Evolutionary conservation across 2,888 invertebrate species (phyloP).

Genomic region (Nymphalis urticae): DNA sequence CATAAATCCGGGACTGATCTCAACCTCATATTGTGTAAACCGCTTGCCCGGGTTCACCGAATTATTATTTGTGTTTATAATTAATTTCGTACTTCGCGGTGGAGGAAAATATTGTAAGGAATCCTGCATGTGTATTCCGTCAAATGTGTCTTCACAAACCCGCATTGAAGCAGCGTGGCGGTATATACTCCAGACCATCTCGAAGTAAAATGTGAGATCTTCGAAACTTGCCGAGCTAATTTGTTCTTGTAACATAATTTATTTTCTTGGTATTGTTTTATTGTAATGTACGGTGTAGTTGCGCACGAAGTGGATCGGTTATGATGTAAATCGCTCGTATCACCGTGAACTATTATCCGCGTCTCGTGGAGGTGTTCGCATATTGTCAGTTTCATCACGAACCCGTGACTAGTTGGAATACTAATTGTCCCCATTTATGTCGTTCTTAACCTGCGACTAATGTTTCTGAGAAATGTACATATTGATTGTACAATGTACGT

Average conservation of each 20-base stretch:
- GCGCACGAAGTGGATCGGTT: conserved; percentile 32
- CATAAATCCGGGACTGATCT: no score
- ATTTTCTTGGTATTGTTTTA: neutral
- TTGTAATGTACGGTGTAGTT: neutral
- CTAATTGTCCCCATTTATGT: conserved; percentile 41
- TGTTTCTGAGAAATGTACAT: conserved; percentile 33
- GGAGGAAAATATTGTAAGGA: no score
- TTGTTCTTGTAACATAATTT: neutral
- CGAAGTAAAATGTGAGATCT: no score
- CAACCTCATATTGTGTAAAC: no score
- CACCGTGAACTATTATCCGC: conserved; percentile 28
- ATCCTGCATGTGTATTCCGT: no score
- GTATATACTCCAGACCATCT: no score
- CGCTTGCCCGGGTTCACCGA: no score
- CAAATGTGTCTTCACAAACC: no score
- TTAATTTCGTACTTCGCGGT: no score
- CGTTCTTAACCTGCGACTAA: conserved; percentile 22
- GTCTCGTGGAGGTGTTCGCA: conserved; percentile 29
- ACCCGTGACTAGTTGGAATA: conserved; percentile 38
- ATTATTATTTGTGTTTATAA: no score
- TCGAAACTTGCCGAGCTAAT: neutral
- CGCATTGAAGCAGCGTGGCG: no score
- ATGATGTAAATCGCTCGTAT: conserved; percentile 41
- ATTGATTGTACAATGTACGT: neutral
- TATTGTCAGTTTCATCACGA: conserved; percentile 42